A percentile compares a stretch with the other conserved stretches of the same genome.
phyloP scores from a whole-genome alignment of 2,113 vertebrate species.

The Chloebia gouldiae region DNA sequence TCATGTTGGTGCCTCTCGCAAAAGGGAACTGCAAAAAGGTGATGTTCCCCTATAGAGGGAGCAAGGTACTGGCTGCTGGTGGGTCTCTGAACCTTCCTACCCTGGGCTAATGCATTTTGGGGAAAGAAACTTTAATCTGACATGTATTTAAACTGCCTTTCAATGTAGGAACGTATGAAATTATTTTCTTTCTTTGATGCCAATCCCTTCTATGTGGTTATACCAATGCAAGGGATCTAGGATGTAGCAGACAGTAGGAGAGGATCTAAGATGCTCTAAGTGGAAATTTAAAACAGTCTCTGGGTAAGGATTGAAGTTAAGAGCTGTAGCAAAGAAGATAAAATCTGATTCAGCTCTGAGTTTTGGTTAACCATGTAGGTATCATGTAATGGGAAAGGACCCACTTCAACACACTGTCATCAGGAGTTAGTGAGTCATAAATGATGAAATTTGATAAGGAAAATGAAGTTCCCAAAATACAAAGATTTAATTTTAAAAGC shows the following conservation, averaged over 20 bases:
- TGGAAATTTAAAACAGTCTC: neutral
- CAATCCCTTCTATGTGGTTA: neutral
- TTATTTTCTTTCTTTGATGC: neutral
- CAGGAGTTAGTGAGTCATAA: neutral
- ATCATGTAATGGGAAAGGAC: neutral
- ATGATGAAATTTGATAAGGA: neutral
- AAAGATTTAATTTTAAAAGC: neutral
- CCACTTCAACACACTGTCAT: neutral
- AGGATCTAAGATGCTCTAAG: neutral
- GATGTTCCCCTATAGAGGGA: neutral
- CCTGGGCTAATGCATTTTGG: neutral
- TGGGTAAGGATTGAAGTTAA: neutral
- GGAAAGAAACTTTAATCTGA: neutral
- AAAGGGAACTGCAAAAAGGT: neutral
- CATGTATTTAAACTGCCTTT: neutral
- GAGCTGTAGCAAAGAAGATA: neutral
- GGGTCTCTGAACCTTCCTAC: neutral
- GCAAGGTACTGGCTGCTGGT: neutral
- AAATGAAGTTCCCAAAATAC: neutral
- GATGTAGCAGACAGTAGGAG: neutral
- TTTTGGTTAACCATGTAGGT: neutral
- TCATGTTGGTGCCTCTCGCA: neutral
- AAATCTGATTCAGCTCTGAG: neutral
- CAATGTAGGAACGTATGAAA: neutral
- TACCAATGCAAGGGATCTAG: neutral